Conservation (phyloP, 2,797 vertebrate genomes). For the Phataginus tetradactyla region DNA sequence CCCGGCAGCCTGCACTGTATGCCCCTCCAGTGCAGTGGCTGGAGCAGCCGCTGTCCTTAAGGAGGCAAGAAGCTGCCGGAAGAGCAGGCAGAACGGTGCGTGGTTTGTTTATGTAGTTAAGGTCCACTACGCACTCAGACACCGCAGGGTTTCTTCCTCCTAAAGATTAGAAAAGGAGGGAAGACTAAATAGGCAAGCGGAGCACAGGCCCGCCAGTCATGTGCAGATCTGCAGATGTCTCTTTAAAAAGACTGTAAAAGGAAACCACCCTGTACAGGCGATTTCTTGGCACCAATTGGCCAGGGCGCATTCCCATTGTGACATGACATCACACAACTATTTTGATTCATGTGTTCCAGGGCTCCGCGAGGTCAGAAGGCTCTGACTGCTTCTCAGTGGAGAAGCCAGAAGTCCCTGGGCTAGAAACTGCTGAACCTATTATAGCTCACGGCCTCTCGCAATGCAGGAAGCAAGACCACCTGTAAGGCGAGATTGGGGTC, state of each 20-base stretch:
- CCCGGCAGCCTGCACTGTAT: neutral
- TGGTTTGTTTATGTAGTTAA: slow-evolving; percentile 77
- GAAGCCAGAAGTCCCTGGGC: neutral
- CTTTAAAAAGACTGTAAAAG: slow-evolving; percentile 95
- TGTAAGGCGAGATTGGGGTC: neutral
- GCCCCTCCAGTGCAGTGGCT: neutral
- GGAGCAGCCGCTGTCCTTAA: slow-evolving; percentile 57
- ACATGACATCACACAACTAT: slow-evolving; percentile 90
- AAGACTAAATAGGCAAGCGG: slow-evolving; percentile 63
- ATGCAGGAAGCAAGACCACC: neutral
- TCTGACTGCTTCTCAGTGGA: slow-evolving; percentile 63
- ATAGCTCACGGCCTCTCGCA: accelerated
- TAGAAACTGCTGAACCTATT: neutral
- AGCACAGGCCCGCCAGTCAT: slow-evolving; percentile 86
- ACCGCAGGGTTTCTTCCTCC: slow-evolving; percentile 8
- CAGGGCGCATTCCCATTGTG: slow-evolving; percentile 80
- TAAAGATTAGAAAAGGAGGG: slow-evolving; percentile 64
- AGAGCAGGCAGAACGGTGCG: neutral
- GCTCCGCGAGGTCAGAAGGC: slow-evolving; percentile 61
- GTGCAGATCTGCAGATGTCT: slow-evolving; percentile 87
- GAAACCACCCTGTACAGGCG: slow-evolving; percentile 89
- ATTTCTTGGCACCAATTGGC: slow-evolving; percentile 87
- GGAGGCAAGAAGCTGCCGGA: slow-evolving; percentile 60
- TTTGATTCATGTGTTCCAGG: slow-evolving; percentile 86
- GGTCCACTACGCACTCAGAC: slow-evolving; percentile 71